Conservation (phyloP, 2,888 invertebrate species). For the Raillietiella orientalis region DNA sequence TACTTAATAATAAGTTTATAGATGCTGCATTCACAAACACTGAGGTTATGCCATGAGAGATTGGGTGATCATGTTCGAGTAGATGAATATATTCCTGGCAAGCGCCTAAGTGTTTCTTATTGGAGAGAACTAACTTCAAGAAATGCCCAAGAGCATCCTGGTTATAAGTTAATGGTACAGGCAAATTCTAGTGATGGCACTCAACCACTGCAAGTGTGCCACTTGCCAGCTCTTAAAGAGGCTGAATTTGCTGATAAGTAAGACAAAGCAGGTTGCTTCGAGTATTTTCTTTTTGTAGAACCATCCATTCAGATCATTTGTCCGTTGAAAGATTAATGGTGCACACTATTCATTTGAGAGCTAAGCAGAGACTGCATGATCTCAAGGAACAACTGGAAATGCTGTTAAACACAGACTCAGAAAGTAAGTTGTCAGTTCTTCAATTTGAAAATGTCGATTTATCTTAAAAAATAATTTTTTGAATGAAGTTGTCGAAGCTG, state of each 20-base stretch:
- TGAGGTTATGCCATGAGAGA: slow-evolving; percentile 54
- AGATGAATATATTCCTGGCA: slow-evolving; percentile 65
- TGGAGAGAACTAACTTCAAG: slow-evolving; percentile 31
- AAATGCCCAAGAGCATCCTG: slow-evolving; percentile 11
- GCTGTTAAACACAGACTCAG: slow-evolving; percentile 30
- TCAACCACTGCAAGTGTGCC: slow-evolving; percentile 25
- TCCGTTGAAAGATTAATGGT: slow-evolving; percentile 79
- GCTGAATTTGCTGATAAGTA: slow-evolving; percentile 13
- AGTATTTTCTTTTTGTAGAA: slow-evolving; percentile 13
- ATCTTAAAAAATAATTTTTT: slow-evolving; percentile 4
- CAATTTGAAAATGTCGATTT: too few relatives aligned
- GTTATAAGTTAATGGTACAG: slow-evolving; percentile 58
- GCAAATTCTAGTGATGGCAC: slow-evolving; percentile 49
- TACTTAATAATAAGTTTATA: neutral
- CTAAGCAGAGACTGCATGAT: slow-evolving; percentile 46
- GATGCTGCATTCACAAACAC: slow-evolving; percentile 52
- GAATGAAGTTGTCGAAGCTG: too few relatives aligned
- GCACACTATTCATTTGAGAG: slow-evolving; percentile 76
- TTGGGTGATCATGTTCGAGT: slow-evolving; percentile 46
- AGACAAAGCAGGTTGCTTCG: slow-evolving; percentile 1
- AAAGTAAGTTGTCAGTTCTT: slow-evolving; percentile 19
- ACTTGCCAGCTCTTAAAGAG: slow-evolving; percentile 16
- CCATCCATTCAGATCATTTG: slow-evolving; percentile 59
- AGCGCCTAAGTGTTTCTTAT: slow-evolving; percentile 65
- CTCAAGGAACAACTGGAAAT: slow-evolving; percentile 36